Conservation (phyloP, 1,140 invertebrate genomes). For the Aphaenogaster rudis region DNA sequence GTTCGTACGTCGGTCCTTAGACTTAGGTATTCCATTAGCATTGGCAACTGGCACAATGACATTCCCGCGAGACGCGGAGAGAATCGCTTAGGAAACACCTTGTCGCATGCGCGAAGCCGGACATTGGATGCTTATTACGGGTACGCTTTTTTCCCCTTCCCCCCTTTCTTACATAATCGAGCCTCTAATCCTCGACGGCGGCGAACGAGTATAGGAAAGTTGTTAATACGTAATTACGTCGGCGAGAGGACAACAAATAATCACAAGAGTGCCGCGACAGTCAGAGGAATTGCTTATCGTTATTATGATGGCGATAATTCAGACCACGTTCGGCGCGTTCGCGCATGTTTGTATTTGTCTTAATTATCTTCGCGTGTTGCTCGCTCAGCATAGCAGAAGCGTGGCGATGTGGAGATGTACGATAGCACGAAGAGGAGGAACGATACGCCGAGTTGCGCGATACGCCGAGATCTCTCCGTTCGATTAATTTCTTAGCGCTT, state of each 20-base stretch:
- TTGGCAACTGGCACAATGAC: constrained; percentile 28
- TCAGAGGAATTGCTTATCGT: background rate
- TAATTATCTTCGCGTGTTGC: constrained; percentile 20
- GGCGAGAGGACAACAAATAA: background rate
- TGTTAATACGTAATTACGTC: background rate
- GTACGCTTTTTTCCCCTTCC: background rate
- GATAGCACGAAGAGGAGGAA: background rate
- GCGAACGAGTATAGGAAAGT: background rate
- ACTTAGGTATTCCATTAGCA: constrained; percentile 14
- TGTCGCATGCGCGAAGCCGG: background rate
- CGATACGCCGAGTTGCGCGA: background rate
- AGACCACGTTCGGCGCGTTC: background rate
- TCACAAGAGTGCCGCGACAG: background rate
- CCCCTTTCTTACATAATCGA: background rate
- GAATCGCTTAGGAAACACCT: constrained; percentile 21
- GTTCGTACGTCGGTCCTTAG: background rate
- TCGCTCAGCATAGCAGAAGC: background rate
- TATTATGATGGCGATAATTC: constrained; percentile 23
- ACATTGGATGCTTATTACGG: background rate
- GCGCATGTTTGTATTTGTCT: background rate
- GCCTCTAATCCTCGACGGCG: background rate
- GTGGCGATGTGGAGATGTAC: background rate
- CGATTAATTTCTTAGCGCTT: constrained; percentile 7
- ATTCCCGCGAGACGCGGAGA: background rate
- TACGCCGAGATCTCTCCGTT: background rate